Conservation (phyloP, 2,797 vertebrate genomes). For the Hafferia zeledoni region DNA sequence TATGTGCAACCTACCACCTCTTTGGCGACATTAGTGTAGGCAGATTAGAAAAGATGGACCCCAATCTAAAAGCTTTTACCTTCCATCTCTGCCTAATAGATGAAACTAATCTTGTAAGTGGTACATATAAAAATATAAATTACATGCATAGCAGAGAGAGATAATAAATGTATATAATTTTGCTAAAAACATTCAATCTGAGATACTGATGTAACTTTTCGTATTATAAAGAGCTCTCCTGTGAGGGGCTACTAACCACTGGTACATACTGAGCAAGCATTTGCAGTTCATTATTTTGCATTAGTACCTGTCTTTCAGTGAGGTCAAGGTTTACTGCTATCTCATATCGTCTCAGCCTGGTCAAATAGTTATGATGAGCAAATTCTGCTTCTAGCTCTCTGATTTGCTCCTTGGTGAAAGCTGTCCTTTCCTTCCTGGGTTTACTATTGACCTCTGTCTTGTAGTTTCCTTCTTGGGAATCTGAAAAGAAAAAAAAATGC, state of each 20-base stretch:
- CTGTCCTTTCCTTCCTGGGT: constrained; percentile 97
- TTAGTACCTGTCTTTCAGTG: constrained; percentile 97
- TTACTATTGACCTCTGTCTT: constrained; percentile 97
- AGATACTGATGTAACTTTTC: not conserved
- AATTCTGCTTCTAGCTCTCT: constrained; percentile 98
- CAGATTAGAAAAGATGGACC: not conserved
- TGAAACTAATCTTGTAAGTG: not conserved
- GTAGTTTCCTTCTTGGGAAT: constrained; percentile 97
- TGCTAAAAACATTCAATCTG: not conserved
- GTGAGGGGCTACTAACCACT: not conserved
- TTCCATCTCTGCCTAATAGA: not conserved
- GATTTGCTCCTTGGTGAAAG: constrained; percentile 99
- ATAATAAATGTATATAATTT: not conserved
- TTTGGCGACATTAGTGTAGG: not conserved
- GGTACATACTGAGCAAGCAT: not conserved
- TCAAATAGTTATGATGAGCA: constrained; percentile 99
- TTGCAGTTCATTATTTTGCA: not conserved
- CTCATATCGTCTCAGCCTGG: constrained; percentile 95
- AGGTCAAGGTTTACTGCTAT: constrained; percentile 99
- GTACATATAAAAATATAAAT: not conserved
- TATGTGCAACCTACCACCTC: not conserved
- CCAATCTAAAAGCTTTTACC: not conserved
- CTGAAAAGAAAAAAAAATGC: constrained; percentile 83
- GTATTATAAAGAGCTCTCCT: not conserved
- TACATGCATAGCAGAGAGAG: not conserved